Base-by-base conservation (phyloP, 1,140 invertebrate species). In the Dolichoris vasculosae region DNA sequence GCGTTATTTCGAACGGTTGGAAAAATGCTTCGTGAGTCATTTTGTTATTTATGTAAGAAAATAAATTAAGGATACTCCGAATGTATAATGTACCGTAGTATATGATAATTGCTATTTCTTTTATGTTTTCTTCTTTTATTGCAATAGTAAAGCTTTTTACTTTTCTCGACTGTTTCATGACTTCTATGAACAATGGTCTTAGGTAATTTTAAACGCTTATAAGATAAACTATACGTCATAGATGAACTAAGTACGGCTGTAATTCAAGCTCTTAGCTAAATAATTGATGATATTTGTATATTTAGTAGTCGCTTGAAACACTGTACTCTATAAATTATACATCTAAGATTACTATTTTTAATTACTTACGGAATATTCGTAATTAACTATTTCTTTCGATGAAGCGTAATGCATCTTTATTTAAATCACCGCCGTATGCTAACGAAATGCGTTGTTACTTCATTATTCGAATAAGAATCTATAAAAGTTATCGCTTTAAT, bases 71-170 rank as follows among this genome's bases (percentile, higher is more conserved):
- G 2, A 7, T 35, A 67, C 11, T 13, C 26, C 8, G 35, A 38
- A 4, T 20, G 2, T 30, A 15, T 69, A 38, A 38, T 38, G 8
- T 69, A 15, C 40, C 40, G 32, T 4, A 38, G 35, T 32, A 13
- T 69, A 38, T 11, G 63, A 80, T 46, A 13, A 80, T 80, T 67
- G 78, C 59, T 75, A 32, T 30, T 46, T 43, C 32, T 46, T 67
- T 80, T 80, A 80, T 51, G n/a, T 63, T 26, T 79, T 63, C 46
- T 35, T 79, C 26, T n/a, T 38, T 67, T 30, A 63, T 35, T 20
- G 13, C 40, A 23, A 35, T 59, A 4, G 48, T 48, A 51, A 64
- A 64, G 20, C 38, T 79, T 79, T 79, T 79, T 26, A 40, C 38
- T 40, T 13, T 3, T 13, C 30, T 63, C 13, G 13, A 40, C 35